phyloP scores from a whole-genome alignment of 2,888 invertebrate species.

The Microctonus brassicae region DNA sequence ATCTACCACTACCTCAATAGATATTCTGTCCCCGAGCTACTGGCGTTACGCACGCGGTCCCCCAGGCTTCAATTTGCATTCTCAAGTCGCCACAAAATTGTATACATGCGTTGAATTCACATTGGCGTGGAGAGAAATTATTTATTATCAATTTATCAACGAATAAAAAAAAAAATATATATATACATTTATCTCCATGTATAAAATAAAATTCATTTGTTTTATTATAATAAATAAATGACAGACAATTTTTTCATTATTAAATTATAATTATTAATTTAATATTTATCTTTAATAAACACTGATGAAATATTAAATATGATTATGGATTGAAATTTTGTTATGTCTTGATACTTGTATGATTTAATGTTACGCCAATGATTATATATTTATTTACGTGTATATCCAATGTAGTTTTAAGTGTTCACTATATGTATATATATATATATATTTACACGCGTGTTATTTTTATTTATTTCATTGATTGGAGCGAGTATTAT shows the following conservation, averaged over 20 bases:
- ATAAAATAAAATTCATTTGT: no score
- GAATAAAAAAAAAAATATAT: no score
- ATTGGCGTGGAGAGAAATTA: background rate
- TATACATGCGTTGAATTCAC: conserved; percentile 1
- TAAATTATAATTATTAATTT: no score
- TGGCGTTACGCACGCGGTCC: conserved; percentile 39
- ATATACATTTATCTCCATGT: background rate
- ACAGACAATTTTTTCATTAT: no score
- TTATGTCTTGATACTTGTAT: background rate
- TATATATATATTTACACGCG: no score
- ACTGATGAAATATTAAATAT: no score
- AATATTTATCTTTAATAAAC: no score
- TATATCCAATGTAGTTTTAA: background rate
- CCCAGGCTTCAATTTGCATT: conserved; percentile 60
- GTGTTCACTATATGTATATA: background rate
- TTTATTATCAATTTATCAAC: background rate
- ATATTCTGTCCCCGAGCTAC: conserved; percentile 60
- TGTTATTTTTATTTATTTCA: background rate
- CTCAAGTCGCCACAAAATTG: conserved; percentile 49
- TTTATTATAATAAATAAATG: no score
- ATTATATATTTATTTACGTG: no score
- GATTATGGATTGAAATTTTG: background rate
- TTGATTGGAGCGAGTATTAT: background rate
- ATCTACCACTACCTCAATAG: conserved; percentile 48
- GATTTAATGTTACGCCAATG: background rate